phyloP scores from a whole-genome alignment of 2,113 vertebrate species.

The Dasypus novemcinctus region DNA sequence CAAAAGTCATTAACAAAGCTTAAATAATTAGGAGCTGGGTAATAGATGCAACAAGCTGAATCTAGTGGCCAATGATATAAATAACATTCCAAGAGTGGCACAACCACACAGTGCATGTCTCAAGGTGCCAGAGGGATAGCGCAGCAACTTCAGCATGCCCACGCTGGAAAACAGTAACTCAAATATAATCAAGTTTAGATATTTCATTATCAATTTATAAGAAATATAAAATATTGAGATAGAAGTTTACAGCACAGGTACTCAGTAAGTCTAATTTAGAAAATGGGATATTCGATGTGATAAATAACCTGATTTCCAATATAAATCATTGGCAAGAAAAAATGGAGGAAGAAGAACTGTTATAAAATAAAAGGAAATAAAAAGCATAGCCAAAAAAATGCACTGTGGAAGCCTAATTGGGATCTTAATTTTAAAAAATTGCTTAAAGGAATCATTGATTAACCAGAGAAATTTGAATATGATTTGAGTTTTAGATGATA shows the following conservation, averaged over 20 bases:
- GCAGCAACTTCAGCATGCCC: background rate
- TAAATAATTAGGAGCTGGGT: background rate
- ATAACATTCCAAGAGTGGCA: background rate
- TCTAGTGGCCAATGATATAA: background rate
- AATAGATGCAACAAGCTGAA: background rate
- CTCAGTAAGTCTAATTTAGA: background rate
- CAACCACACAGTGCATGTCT: background rate
- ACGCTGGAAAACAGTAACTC: background rate
- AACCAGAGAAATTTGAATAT: background rate
- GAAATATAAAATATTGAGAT: background rate
- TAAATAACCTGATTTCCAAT: background rate
- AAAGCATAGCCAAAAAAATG: background rate
- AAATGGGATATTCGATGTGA: background rate
- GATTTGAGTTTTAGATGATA: background rate
- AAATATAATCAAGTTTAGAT: background rate
- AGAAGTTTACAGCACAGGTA: background rate
- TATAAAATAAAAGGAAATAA: background rate
- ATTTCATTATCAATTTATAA: background rate
- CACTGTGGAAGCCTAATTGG: background rate
- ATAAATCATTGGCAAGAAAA: background rate
- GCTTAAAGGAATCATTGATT: background rate
- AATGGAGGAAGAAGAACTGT: background rate
- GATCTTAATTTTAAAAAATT: background rate
- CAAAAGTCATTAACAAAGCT: background rate
- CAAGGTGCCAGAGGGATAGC: background rate